Evolutionary conservation across 2,888 invertebrate genomes (phyloP), one percentile per base, ranked within the genome.

Genomic region (Boloria euphrosyne): DNA sequence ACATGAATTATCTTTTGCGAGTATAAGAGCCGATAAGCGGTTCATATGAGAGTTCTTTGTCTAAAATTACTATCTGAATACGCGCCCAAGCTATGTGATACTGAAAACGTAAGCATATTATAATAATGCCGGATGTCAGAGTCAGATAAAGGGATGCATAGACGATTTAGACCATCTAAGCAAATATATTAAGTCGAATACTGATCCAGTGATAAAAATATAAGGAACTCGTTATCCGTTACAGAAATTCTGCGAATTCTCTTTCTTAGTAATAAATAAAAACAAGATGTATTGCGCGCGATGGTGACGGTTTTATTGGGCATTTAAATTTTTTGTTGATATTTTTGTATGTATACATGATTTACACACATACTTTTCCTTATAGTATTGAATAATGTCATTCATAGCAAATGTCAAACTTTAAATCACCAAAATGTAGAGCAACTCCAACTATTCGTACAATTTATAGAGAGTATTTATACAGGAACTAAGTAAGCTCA

Each of bases 111-210:
- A 62, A 50, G 17, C 43, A 38, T 80, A 84, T 80, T 83, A 82
- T 83, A 82, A 7, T 49, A 47, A 84, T 84, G 81, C 87, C 89
- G 89, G 88, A 88, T 89, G 87, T 86, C 85, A 84, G 82, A 80
- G 80, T 79, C 80, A 85, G 87, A 89, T 89, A 89, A 87, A 86
- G 82, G 80, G 80, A 80, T 81, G 75, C 46, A 62, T 58, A 63
- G 58, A 66, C 66, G 55, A 63, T 64, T 55, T 44, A 49, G 49
- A 54, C 53, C 67, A 65, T 61, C 54, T 46, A 51, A 59, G 47
- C 54, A 66, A 63, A 66, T 55, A 66, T n/a, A 47, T 53, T 60
- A 66, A 59, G 62, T 55, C 31, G 55, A 38, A 52, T 62, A 44
- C 63, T 63, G 52, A 54, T 64, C 61, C 49, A 66, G 52, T 54